phyloP scores from a whole-genome alignment of 2,888 invertebrate species.

The Nemoura dubitans region DNA sequence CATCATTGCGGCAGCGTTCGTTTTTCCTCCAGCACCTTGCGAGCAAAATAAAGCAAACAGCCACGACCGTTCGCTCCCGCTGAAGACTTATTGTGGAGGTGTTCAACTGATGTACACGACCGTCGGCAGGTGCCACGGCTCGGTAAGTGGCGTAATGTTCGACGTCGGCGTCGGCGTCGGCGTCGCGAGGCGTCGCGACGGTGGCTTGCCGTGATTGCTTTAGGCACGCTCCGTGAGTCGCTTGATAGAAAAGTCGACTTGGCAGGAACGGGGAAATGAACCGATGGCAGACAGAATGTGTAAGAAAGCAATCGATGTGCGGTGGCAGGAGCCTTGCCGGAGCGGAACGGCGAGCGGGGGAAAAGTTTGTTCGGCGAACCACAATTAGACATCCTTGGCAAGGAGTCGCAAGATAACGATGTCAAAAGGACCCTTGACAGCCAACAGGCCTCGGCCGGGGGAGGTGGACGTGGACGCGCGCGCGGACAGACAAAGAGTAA shows the following conservation, averaged over 20 bases:
- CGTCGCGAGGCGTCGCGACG: not conserved
- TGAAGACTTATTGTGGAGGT: not conserved
- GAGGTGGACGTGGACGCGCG: not conserved
- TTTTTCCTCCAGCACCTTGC: not conserved
- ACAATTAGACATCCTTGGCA: conserved; percentile 12
- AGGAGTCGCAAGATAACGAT: not conserved
- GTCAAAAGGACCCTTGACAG: not conserved
- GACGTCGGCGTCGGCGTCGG: not conserved
- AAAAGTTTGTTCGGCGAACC: not conserved
- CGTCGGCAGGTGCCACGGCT: no score
- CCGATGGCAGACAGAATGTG: not conserved
- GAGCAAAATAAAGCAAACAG: not conserved
- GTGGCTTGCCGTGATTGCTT: not conserved
- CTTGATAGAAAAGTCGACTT: not conserved
- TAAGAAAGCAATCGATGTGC: not conserved
- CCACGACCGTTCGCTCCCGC: not conserved
- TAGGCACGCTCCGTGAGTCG: not conserved
- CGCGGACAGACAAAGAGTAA: not conserved
- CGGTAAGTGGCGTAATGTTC: not conserved
- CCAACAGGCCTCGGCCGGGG: not conserved
- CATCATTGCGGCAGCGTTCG: not conserved
- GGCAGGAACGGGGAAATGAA: not conserved
- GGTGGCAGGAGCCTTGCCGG: no score
- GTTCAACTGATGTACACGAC: not conserved
- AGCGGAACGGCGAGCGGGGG: no score